Evolutionary conservation across 2,888 invertebrate genomes (phyloP).

Genomic region (Aphelenchoides bicaudatus): DNA sequence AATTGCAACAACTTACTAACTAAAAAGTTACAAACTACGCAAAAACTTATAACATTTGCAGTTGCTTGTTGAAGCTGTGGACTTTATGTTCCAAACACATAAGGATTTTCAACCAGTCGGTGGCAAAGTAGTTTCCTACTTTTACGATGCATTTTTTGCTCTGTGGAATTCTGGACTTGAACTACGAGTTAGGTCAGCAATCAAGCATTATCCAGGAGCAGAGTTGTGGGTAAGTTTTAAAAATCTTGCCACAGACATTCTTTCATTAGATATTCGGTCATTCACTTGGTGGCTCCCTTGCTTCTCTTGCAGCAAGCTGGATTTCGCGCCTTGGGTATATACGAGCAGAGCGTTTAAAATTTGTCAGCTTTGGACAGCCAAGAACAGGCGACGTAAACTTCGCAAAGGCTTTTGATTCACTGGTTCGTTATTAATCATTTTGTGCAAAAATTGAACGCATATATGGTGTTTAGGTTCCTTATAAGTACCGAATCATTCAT

Average conservation of each 20-base stretch:
- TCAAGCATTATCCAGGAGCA: constrained; percentile 20
- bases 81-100: constrained; percentile 25
- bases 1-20: too few species aligned
- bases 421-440: constrained; percentile 20
- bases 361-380: constrained; percentile 32
- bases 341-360: constrained; percentile 14
- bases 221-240: constrained; percentile 26
- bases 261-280: constrained; percentile 11
- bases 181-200: constrained; percentile 14
- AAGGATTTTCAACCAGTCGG: constrained; percentile 35
- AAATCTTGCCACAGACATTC: not conserved
- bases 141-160: constrained; percentile 31
- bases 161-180: constrained; percentile 31
- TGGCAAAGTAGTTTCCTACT: constrained; percentile 29
- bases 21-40: too few species aligned
- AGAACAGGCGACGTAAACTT: constrained; percentile 28
- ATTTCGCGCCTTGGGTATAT: constrained; percentile 16
- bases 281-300: constrained; percentile 14
- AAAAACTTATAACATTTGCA: too few species aligned
- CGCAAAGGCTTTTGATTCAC: constrained; percentile 24
- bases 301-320: constrained; percentile 17
- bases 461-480: constrained; percentile 24
- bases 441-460: not conserved
- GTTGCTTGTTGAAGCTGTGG: constrained; percentile 27
- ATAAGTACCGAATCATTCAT: constrained; percentile 30